Evolutionary conservation across 2,113 vertebrate species (phyloP), one percentile per base, ranked within the genome.

Genomic region (Andinoacara biseriatus): DNA sequence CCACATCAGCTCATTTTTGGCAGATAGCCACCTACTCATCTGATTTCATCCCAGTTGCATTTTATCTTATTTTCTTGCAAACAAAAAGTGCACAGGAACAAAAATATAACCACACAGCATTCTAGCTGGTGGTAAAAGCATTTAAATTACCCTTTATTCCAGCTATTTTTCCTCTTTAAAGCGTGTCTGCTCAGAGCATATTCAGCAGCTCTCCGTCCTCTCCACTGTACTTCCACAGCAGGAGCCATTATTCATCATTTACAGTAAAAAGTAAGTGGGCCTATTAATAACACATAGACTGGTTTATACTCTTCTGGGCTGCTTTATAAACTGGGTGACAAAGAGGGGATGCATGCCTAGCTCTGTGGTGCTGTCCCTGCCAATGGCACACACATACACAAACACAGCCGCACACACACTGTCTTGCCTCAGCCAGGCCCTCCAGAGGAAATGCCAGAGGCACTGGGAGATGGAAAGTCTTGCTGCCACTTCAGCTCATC

Each of bases 401-500:
- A 54, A 40, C 69, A 74, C 57, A 58, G 2, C 26, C 33, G 5
- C 35, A 18, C 43, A 62, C 43, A 78, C 72, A 60, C 67, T 11
- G 29, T 58, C 46, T 67, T 80, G 86, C 82, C 80, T 49, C 72
- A 83, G 72, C 63, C 62, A 38, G 82, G 49, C 57, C 46, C 83
- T 88, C 84, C 33, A 31, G 82, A 90, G 92, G 86, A 91, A 91
- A 91, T 89, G 86, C 89, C 90, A 88, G 75, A 89, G 80, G 84
- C 80, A 56, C 80, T 86, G 63, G 81, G 89, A 74, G 89, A 89
- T 93, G 92, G 90, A 93, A 91, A 91, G 80, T 91, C 87, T 87
- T 69, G 13, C 72, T 78, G 81, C 74, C 83, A 81, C 82, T 87
- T 87, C 72, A 38, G 15, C 72, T 81, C 60, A 84, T 57, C 62